A percentile compares a stretch with the other conserved stretches of the same genome.
phyloP scores from a whole-genome alignment of 2,888 invertebrate species.

The Microdon myrmicae region DNA sequence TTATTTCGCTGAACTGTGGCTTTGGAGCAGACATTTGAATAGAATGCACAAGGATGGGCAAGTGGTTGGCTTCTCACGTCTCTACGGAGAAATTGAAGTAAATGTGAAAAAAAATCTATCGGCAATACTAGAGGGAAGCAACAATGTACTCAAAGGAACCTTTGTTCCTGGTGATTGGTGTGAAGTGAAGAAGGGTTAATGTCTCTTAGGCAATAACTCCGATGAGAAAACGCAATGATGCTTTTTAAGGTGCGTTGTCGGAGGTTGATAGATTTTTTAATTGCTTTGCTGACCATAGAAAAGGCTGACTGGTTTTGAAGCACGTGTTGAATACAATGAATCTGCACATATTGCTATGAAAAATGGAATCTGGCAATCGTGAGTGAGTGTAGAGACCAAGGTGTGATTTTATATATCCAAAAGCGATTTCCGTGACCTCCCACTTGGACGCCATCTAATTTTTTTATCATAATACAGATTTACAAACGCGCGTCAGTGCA shows the following conservation, averaged over 20 bases:
- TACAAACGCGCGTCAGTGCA: no score
- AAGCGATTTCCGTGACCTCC: no score
- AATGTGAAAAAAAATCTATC: conserved; percentile 33
- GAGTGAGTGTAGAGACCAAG: no score
- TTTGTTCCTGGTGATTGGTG: background rate
- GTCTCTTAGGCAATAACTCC: conserved; percentile 18
- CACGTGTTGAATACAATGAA: no score
- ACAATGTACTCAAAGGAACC: conserved; percentile 11
- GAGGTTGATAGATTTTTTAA: conserved; percentile 29
- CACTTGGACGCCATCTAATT: no score
- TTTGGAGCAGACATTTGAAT: conserved; percentile 41
- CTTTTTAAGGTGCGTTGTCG: conserved; percentile 18
- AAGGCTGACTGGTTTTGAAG: no score
- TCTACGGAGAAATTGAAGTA: conserved; percentile 28
- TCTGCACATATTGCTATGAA: no score
- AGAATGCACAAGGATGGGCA: conserved; percentile 4
- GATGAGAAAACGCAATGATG: conserved; percentile 6
- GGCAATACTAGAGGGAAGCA: conserved; percentile 26
- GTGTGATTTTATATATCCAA: no score
- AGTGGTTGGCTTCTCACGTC: conserved; percentile 5
- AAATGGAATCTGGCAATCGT: no score
- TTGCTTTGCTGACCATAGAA: no score
- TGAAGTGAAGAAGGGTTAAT: conserved; percentile 27
- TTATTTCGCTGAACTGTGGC: conserved; percentile 9
- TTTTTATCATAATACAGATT: no score